Evolutionary conservation across 2,113 vertebrate genomes (phyloP).

Genomic region (Rhipidura dahli): DNA sequence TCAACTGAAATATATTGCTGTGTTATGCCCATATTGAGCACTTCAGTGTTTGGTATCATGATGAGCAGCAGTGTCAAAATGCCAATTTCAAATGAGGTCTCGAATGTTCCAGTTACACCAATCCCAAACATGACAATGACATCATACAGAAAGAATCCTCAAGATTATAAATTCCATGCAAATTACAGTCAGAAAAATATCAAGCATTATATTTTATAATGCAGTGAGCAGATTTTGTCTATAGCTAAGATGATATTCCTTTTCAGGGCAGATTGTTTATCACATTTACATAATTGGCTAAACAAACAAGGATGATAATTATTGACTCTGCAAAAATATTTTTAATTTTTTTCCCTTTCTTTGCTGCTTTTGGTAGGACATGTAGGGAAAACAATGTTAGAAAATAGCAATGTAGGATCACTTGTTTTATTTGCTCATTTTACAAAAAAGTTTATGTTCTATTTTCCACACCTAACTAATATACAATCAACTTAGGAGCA

Average conservation of each 20-base stretch:
- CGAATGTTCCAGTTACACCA: not conserved
- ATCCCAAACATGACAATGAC: fast-evolving
- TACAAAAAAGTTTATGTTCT: not conserved
- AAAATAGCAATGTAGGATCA: not conserved
- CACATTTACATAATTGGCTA: not conserved
- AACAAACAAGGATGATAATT: not conserved
- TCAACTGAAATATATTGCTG: not conserved
- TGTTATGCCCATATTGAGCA: not conserved
- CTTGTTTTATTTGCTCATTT: not conserved
- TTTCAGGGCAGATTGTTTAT: not conserved
- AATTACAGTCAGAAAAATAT: not conserved
- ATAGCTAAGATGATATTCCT: not conserved
- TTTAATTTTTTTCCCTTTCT: not conserved
- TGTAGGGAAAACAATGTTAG: not conserved
- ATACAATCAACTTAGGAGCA: not conserved
- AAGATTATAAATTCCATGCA: not conserved
- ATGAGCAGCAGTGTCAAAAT: not conserved
- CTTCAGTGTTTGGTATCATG: not conserved
- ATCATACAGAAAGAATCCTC: not conserved
- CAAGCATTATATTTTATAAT: not conserved
- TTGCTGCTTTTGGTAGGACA: not conserved
- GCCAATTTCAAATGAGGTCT: not conserved
- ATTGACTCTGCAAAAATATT: not conserved
- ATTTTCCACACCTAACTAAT: not conserved
- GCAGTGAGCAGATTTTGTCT: not conserved